Conservation (phyloP, 2,113 vertebrate species). For the Tupaia tana region DNA sequence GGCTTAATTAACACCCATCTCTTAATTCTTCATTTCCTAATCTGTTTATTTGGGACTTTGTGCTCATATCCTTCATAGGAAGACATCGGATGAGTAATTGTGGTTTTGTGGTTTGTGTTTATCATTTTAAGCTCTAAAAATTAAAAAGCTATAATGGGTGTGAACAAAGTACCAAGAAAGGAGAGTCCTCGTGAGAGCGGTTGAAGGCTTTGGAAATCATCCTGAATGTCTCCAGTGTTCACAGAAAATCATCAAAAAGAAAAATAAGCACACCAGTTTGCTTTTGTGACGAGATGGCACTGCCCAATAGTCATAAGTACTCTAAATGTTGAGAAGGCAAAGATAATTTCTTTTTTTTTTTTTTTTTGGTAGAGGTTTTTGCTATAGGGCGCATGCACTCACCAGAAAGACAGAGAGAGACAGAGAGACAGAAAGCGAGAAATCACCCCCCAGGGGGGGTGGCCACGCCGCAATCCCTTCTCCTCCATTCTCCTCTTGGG, state of each 20-base stretch:
- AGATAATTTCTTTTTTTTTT: background rate
- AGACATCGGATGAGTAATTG: background rate
- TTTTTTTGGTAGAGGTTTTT: too few species aligned
- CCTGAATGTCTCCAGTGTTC: background rate
- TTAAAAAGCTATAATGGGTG: background rate
- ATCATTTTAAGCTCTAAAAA: slow-evolving; percentile 1
- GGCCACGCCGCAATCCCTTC: too few species aligned
- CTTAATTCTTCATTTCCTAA: background rate
- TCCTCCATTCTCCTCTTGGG: too few species aligned
- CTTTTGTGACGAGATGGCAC: background rate
- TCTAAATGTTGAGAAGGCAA: background rate
- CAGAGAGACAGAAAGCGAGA: too few species aligned
- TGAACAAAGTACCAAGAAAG: background rate
- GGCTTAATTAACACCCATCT: background rate
- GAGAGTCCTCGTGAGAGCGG: background rate
- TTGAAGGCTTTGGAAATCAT: background rate
- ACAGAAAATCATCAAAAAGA: background rate
- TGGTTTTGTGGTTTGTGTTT: background rate
- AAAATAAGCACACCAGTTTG: background rate
- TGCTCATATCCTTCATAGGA: background rate
- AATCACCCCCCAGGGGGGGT: too few species aligned
- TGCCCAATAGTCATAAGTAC: background rate
- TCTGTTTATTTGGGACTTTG: background rate
- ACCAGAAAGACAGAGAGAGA: too few species aligned
- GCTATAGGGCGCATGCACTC: too few species aligned